Evolutionary conservation across 2,113 vertebrate species (phyloP).

Genomic region (Silurus glanis): DNA sequence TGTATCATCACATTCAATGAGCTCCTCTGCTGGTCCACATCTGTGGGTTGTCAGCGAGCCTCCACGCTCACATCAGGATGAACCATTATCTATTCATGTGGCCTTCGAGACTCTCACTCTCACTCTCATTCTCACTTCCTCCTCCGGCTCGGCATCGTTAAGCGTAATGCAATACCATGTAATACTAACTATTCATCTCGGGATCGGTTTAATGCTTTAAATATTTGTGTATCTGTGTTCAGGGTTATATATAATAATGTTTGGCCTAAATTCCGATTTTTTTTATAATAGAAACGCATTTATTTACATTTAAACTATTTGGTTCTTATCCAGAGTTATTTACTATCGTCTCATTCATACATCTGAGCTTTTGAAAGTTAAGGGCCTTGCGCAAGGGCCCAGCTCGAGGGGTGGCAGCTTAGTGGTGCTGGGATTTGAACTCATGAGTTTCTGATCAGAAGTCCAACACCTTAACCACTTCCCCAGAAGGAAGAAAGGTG

Average conservation of each 20-base stretch:
- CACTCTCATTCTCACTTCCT: background rate
- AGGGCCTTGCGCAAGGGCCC: too few species aligned
- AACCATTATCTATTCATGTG: slow-evolving; percentile 72
- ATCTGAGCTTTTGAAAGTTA: too few species aligned
- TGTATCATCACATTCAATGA: slow-evolving; percentile 57
- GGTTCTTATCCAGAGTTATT: too few species aligned
- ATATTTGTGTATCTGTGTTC: background rate
- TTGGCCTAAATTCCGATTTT: background rate
- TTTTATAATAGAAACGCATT: too few species aligned
- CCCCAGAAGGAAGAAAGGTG: too few species aligned
- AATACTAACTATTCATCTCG: background rate
- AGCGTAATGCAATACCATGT: slow-evolving; percentile 27
- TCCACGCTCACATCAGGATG: slow-evolving; percentile 51
- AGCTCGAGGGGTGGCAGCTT: too few species aligned
- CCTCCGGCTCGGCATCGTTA: slow-evolving; percentile 53
- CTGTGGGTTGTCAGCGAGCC: slow-evolving; percentile 45
- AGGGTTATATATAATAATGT: background rate
- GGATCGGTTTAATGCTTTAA: slow-evolving; percentile 60
- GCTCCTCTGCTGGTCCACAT: too few species aligned
- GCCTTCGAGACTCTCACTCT: slow-evolving; percentile 43
- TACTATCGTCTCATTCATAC: too few species aligned
- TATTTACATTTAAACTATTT: too few species aligned
- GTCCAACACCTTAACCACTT: too few species aligned
- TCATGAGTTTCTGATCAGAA: too few species aligned
- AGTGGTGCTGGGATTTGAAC: too few species aligned